Conservation (phyloP, 2,113 vertebrate species). For the Chaenogobius annularis region DNA sequence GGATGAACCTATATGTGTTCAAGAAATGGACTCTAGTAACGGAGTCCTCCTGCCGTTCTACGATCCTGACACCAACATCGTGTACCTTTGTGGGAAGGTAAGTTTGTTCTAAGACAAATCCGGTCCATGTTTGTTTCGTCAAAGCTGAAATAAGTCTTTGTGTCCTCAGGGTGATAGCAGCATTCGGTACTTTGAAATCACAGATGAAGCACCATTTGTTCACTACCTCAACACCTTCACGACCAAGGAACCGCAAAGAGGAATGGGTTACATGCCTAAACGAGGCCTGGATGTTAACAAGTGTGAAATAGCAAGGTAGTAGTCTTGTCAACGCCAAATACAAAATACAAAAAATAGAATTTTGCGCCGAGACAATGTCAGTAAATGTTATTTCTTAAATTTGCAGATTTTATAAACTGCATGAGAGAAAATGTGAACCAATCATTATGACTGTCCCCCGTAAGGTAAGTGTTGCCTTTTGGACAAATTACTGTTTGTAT, state of each 20-base stretch:
- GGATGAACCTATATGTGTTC: constrained; percentile 93
- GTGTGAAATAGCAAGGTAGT: constrained; percentile 96
- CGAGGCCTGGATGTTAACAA: constrained; percentile 97
- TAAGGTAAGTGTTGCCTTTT: constrained; percentile 80
- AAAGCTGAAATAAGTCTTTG: not conserved
- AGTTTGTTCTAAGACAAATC: not conserved
- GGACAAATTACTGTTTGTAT: not conserved
- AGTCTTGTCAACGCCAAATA: not conserved
- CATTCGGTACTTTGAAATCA: constrained; percentile 99
- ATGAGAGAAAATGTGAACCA: constrained; percentile 96
- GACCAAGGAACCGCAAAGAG: constrained; percentile 97
- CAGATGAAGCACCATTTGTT: constrained; percentile 93
- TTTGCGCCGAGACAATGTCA: not conserved
- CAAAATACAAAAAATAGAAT: too few species aligned
- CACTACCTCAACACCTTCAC: constrained; percentile 99
- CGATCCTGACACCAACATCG: constrained; percentile 91
- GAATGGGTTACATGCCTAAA: constrained; percentile 99
- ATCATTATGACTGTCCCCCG: constrained; percentile 99
- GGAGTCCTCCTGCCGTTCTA: constrained; percentile 95
- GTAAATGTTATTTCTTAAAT: not conserved
- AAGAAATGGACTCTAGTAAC: constrained; percentile 97
- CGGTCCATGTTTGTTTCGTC: not conserved
- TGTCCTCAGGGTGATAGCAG: constrained; percentile 92
- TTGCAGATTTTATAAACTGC: constrained; percentile 97
- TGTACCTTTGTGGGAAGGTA: constrained; percentile 98